phyloP scores from a whole-genome alignment of 2,797 vertebrate species.

The Betta splendens region DNA sequence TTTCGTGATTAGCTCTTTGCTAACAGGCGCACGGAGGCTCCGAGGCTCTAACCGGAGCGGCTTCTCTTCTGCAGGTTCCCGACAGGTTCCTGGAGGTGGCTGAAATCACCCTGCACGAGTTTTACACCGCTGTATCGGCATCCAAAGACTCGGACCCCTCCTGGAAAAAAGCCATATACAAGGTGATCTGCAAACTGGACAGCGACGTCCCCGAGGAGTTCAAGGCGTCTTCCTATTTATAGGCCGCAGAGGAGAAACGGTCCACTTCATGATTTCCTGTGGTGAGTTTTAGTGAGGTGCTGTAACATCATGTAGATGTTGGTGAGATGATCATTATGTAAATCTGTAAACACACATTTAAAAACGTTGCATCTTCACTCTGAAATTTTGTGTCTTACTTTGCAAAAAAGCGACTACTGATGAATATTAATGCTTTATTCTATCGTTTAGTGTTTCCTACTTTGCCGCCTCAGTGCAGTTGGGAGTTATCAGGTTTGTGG shows the following conservation, averaged over 20 bases:
- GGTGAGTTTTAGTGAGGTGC: conserved; percentile 72
- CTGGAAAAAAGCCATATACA: conserved; percentile 99
- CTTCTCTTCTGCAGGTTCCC: conserved; percentile 84
- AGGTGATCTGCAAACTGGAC: conserved; percentile 98
- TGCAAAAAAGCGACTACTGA: conserved; percentile 21
- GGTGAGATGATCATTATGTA: conserved; percentile 49
- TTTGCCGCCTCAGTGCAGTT: conserved; percentile 51
- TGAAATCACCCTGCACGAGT: conserved; percentile 92
- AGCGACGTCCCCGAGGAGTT: conserved; percentile 92
- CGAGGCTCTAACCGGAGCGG: conserved; percentile 23
- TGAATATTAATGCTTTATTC: conserved; percentile 46
- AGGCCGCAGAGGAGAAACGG: conserved; percentile 50
- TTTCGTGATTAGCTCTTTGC: conserved; percentile 32
- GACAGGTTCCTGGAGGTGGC: conserved; percentile 92
- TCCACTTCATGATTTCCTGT: conserved; percentile 56
- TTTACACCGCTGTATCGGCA: conserved; percentile 89
- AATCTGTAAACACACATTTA: conserved; percentile 46
- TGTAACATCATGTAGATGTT: conserved; percentile 61
- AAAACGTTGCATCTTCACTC: conserved; percentile 28
- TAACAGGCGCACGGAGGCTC: no score
- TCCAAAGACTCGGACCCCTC: conserved; percentile 93
- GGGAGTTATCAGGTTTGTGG: conserved; percentile 56
- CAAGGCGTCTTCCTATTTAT: conserved; percentile 88
- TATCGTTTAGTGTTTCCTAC: conserved; percentile 50
- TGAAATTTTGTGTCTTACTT: conserved; percentile 50